Evolutionary conservation across 2,888 invertebrate species (phyloP), one percentile per base, ranked within the genome.

Genomic region (Scrobipalpa atriplicella): DNA sequence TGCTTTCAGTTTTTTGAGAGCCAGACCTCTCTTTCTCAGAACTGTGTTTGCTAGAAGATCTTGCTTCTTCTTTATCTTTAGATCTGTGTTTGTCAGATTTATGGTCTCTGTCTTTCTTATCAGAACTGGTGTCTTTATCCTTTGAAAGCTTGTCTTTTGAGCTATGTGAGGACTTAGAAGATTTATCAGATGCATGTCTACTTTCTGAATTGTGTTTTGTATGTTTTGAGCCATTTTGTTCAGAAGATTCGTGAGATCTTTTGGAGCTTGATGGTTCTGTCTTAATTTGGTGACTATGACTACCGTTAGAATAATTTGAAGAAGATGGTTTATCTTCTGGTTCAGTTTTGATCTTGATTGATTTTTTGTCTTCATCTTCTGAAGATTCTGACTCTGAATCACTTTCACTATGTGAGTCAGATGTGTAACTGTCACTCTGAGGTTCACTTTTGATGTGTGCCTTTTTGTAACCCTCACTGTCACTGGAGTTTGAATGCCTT

Each of bases 351-450:
- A 77, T 68, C 71, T 81, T 83, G 38, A 72, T 75, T 21, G 87
- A 16, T 9, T 54, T 54, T 54, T 52, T 64, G 9, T 56, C 80
- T 74, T n/a, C n/a, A n/a, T 89, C 88, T 10, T 80, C 81, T 47
- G 88, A 86, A 39, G 85, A 86, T 16, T 86, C 83, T 63, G 87
- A 82, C 43, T 84, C 83, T 75, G 82, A 70, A 9, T 73, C 81
- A 74, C 79, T 83, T 21, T 73, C 81, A 73, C 80, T 83, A 19
- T 80, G 78, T 3, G 88, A 86, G 54, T 83, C 83, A 7, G 86
- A 83, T 21, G 85, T 83, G 69, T 77, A 70, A 71, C 77, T 78
- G 39, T 78, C 73, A 69, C 73, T 74, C 56, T 77, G 75, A 69
- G 73, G 73, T 76, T 85, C 84, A 73, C 70, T 79, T 72, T 80